Conservation (phyloP, 2,888 invertebrate species). For the Catonia carolina region DNA sequence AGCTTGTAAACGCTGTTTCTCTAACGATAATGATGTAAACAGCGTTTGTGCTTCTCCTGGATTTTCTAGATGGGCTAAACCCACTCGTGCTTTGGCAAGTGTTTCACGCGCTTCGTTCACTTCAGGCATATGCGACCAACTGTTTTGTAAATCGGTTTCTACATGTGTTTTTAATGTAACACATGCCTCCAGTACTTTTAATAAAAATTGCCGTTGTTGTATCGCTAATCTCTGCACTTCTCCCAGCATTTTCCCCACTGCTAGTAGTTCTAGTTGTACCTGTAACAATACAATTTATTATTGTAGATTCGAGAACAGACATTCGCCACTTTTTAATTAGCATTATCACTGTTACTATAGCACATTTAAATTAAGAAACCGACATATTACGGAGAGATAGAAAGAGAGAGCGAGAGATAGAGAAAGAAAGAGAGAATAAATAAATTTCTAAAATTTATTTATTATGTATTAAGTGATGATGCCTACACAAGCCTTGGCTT, state of each 20-base stretch:
- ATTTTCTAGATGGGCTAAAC: slow-evolving; percentile 52
- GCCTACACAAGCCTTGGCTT: too few relatives aligned
- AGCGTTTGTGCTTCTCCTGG: slow-evolving; percentile 56
- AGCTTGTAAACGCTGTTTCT: slow-evolving; percentile 55
- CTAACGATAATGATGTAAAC: slow-evolving; percentile 53
- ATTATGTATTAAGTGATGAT: too few relatives aligned
- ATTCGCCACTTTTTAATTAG: neutral
- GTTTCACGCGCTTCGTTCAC: slow-evolving; percentile 59
- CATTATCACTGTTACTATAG: neutral
- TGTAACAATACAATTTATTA: slow-evolving; percentile 30
- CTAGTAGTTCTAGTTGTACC: slow-evolving; percentile 57
- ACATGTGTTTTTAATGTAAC: slow-evolving; percentile 67
- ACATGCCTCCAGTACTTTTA: slow-evolving; percentile 66
- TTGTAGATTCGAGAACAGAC: neutral
- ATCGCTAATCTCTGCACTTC: slow-evolving; percentile 63
- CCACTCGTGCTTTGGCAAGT: slow-evolving; percentile 54
- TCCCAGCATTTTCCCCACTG: slow-evolving; percentile 60
- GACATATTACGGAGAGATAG: too few relatives aligned
- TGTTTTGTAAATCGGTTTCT: slow-evolving; percentile 64
- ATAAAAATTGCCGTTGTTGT: slow-evolving; percentile 63
- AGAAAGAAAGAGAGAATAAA: too few relatives aligned
- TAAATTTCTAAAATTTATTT: too few relatives aligned
- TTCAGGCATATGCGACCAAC: slow-evolving; percentile 57
- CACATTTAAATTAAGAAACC: neutral
- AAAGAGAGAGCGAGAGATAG: too few relatives aligned